phyloP scores from a whole-genome alignment of 2,797 vertebrate species.

The Leucoraja ocellata region DNA sequence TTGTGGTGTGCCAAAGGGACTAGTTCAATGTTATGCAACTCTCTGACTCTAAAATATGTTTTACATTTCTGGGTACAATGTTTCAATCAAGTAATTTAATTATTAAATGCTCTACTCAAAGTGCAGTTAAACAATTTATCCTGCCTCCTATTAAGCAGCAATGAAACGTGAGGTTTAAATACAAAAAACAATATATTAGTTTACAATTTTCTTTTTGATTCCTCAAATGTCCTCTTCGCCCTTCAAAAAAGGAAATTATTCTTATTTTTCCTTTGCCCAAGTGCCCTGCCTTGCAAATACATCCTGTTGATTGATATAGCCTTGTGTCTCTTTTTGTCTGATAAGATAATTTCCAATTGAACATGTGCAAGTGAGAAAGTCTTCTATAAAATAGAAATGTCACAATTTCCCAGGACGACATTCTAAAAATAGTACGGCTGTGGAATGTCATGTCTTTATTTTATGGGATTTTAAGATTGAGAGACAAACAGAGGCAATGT shows the following conservation, averaged over 20 bases:
- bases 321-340: not conserved
- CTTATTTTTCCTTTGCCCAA: not conserved
- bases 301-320: too few species aligned
- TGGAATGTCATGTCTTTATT: too few species aligned
- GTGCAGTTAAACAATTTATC: not conserved
- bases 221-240: not conserved
- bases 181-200: not conserved
- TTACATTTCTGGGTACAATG: not conserved
- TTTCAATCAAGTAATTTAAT: not conserved
- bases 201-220: not conserved
- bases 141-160: not conserved
- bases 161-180: not conserved
- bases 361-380: not conserved
- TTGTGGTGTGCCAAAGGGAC: too few species aligned
- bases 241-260: not conserved
- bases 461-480: slow-evolving; percentile 6
- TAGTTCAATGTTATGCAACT: too few species aligned
- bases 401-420: too few species aligned
- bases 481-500: not conserved
- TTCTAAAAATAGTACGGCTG: too few species aligned
- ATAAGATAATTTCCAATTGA: not conserved
- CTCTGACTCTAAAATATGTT: not conserved
- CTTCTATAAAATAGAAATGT: not conserved
- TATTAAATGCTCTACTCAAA: not conserved
- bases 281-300: not conserved